Percentiles rank a stretch among this genome's conserved stretches.
phyloP scores from a whole-genome alignment of 2,888 invertebrate species.

The Hecatera dysodea region DNA sequence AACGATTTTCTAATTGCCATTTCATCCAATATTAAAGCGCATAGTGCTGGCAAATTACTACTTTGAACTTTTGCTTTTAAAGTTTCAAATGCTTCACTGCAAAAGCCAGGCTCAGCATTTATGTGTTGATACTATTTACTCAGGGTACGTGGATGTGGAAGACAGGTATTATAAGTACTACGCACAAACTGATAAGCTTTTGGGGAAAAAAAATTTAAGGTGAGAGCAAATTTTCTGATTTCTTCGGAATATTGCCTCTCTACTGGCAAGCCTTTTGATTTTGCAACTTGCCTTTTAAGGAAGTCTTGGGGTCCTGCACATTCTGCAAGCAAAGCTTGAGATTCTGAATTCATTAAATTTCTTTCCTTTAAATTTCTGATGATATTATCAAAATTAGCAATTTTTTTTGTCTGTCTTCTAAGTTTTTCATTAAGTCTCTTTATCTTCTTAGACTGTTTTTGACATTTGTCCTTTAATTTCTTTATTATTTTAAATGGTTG shows the following conservation, averaged over 20 bases:
- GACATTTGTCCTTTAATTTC: constrained; percentile 7
- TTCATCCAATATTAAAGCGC: constrained; percentile 21
- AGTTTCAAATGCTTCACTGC: constrained; percentile 16
- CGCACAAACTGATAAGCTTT: constrained; percentile 12
- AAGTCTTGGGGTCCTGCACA: constrained; percentile 11
- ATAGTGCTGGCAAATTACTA: background rate
- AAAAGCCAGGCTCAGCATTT: constrained; percentile 20
- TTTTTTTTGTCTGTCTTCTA: too few relatives aligned
- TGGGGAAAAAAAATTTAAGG: background rate
- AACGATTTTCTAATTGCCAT: constrained; percentile 25
- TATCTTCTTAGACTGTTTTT: constrained; percentile 7
- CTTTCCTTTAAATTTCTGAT: too few relatives aligned
- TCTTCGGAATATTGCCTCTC: constrained; percentile 19
- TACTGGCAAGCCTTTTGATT: constrained; percentile 12
- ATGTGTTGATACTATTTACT: constrained; percentile 14
- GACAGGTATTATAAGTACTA: constrained; percentile 2
- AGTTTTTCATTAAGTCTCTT: too few relatives aligned
- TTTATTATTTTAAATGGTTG: background rate
- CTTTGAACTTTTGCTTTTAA: constrained; percentile 15
- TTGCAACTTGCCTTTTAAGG: background rate
- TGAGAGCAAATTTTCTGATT: constrained; percentile 9
- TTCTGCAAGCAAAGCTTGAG: constrained; percentile 7
- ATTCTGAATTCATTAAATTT: background rate
- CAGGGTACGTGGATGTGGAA: constrained; percentile 7
- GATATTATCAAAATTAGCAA: too few relatives aligned